phyloP scores from a whole-genome alignment of 2,113 vertebrate genomes.

The Bettongia penicillata region DNA sequence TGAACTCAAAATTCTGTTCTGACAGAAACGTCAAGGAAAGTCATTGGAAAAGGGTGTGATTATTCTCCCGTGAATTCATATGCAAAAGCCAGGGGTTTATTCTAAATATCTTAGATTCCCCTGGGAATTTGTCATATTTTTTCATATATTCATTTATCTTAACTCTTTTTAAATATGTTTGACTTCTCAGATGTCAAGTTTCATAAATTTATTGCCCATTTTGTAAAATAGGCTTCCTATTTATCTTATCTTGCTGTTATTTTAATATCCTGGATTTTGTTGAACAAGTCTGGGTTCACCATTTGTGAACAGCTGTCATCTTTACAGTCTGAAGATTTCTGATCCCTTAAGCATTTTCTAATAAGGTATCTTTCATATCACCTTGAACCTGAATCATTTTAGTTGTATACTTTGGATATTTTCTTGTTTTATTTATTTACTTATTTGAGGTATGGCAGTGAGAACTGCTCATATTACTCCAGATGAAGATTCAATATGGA shows the following conservation, averaged over 20 bases:
- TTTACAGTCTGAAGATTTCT: not conserved
- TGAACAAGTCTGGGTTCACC: not conserved
- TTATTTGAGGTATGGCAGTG: not conserved
- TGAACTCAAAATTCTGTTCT: not conserved
- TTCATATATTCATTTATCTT: no score
- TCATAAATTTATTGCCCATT: not conserved
- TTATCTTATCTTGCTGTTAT: not conserved
- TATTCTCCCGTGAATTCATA: not conserved
- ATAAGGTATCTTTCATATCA: not conserved
- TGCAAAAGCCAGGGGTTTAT: not conserved
- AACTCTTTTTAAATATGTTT: not conserved
- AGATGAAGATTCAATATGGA: not conserved
- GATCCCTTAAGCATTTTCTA: not conserved
- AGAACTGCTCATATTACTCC: not conserved
- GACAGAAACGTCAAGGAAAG: not conserved
- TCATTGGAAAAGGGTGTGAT: not conserved
- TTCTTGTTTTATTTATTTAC: no score
- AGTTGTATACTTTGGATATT: not conserved
- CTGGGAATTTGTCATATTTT: not conserved
- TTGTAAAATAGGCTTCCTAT: not conserved
- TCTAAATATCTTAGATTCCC: not conserved
- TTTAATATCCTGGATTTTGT: not conserved
- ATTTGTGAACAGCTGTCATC: not conserved
- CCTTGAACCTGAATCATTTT: not conserved
- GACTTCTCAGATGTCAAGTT: not conserved